phyloP scores from a whole-genome alignment of 37 sponge, comb jelly and placozoan genomes.

The Chondrilla cf. caribensis region DNA sequence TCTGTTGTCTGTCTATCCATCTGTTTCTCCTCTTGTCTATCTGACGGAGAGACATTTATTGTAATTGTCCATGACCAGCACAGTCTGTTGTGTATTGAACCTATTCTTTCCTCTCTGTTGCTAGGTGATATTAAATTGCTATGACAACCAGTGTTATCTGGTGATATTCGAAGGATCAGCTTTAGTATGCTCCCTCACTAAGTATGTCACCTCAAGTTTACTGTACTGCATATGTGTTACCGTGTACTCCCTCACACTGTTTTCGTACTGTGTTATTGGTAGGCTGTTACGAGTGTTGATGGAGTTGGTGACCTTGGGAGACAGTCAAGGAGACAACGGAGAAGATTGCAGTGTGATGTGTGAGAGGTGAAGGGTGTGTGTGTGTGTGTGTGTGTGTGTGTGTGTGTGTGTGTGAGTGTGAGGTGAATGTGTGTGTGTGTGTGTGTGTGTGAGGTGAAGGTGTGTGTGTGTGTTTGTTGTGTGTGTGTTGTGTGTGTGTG shows the following conservation, averaged over 20 bases:
- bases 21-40: neutral
- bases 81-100: neutral
- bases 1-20: conserved; percentile 1
- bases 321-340: too few relatives aligned
- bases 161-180: conserved; percentile 74
- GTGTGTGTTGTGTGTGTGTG: neutral
- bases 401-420: conserved; percentile 25
- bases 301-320: too few relatives aligned
- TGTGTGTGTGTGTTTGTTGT: neutral
- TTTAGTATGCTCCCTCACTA: conserved; percentile 30
- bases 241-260: too few relatives aligned
- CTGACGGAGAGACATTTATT: too few relatives aligned
- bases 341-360: neutral
- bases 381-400: neutral
- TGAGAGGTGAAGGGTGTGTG: neutral
- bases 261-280: too few relatives aligned
- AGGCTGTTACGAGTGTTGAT: too few relatives aligned
- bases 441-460: neutral
- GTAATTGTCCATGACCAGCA: too few relatives aligned
- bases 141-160: conserved; percentile 73
- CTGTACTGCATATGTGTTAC: too few relatives aligned
- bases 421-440: neutral
- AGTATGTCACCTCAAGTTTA: too few relatives aligned
- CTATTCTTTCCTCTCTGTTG: neutral
- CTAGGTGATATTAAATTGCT: conserved; percentile 37